Conservation (phyloP, 37 sponge, comb jelly and placozoan genomes). For the Halisarca cf. caerulea region DNA sequence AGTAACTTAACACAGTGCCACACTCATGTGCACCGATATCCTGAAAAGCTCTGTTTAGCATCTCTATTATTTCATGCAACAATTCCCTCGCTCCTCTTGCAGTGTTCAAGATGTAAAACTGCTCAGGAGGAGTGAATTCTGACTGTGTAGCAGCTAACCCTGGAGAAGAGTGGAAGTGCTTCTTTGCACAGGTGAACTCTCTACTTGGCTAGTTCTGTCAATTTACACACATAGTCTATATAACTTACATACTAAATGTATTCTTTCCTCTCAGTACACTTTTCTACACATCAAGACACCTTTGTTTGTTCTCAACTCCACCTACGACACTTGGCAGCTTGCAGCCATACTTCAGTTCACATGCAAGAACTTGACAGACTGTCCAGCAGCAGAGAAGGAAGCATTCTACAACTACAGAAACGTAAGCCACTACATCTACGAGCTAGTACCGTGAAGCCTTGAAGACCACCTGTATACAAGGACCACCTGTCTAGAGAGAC, state of each 20-base stretch:
- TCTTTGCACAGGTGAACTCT: conserved; percentile 82
- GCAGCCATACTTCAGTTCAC: conserved; percentile 39
- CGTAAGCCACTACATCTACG: conserved; percentile 48
- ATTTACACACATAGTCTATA: too few species aligned
- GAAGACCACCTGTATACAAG: too few species aligned
- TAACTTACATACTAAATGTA: too few species aligned
- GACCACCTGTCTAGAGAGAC: too few species aligned
- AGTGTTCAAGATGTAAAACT: conserved; percentile 70
- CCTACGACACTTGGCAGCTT: conserved; percentile 78
- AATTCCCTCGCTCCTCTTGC: too few species aligned
- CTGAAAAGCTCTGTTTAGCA: too few species aligned
- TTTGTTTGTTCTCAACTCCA: conserved; percentile 69
- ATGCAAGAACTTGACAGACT: conserved; percentile 66
- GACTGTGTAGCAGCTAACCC: conserved; percentile 46
- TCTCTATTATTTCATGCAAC: too few species aligned
- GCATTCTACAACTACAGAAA: conserved; percentile 41
- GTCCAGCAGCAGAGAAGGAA: conserved; percentile 51
- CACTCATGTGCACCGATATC: too few species aligned
- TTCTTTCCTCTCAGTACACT: conserved; percentile 75
- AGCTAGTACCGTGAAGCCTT: background rate
- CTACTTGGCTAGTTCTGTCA: too few species aligned
- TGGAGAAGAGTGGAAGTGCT: conserved; percentile 72
- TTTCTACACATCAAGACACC: conserved; percentile 72
- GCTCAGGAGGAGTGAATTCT: conserved; percentile 58
- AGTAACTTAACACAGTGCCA: too few species aligned